These are phyloP conservation scores for Malurus cyaneus DNA, from an alignment of 2,113 vertebrate genomes.

Conservation along the genomic window DNA sequence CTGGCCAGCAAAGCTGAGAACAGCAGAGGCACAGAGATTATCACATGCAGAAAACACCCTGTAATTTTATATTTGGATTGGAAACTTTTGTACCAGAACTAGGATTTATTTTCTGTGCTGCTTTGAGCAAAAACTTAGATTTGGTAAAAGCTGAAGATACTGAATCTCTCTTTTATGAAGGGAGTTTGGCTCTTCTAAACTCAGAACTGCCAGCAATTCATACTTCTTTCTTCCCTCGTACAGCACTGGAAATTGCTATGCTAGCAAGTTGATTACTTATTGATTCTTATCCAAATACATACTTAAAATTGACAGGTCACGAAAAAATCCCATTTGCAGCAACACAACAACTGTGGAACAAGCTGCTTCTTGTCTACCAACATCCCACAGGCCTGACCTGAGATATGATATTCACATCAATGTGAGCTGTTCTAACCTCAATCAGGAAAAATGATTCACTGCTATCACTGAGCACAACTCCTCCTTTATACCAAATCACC, in stretches of 20 bases:
- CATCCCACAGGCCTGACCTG: neutral
- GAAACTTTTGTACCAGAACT: neutral
- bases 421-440: neutral
- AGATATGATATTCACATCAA: neutral
- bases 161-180: neutral
- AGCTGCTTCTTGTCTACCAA: neutral
- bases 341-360: neutral
- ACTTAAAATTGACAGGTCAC: neutral
- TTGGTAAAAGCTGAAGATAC: neutral
- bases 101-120: neutral
- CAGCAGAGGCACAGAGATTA: neutral
- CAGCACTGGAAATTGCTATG: neutral
- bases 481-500: neutral
- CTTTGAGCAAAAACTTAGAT: neutral
- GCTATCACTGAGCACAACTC: neutral
- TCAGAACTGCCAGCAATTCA: neutral
- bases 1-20: neutral
- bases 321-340: neutral
- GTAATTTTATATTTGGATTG: neutral
- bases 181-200: neutral
- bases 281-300: neutral
- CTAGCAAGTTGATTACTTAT: accelerated
- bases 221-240: neutral
- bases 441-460: neutral
- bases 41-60: neutral